phyloP scores from a whole-genome alignment of 2,113 vertebrate species.

The Holacanthus passer region DNA sequence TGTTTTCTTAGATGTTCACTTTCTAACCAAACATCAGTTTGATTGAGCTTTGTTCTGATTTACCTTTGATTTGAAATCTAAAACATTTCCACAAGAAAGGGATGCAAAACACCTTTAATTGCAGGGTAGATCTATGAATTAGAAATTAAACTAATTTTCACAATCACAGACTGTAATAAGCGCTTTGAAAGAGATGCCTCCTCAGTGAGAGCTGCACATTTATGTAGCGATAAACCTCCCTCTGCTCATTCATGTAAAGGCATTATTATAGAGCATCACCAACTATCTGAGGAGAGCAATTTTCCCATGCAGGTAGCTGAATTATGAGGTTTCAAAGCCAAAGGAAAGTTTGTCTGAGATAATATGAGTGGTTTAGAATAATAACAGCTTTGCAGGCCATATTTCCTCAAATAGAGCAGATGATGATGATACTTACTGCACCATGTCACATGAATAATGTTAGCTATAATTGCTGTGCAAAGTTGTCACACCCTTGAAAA shows the following conservation, averaged over 20 bases:
- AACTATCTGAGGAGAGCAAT: conserved; percentile 41
- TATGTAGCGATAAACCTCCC: conserved; percentile 11
- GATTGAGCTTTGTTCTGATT: conserved; percentile 32
- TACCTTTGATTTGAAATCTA: conserved; percentile 19
- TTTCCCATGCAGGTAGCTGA: conserved; percentile 63
- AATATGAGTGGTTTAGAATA: conserved; percentile 70
- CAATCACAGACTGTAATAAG: conserved; percentile 57
- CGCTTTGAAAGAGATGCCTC: conserved; percentile 49
- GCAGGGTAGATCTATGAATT: conserved; percentile 36
- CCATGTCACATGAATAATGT: conserved; percentile 48
- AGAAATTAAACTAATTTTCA: conserved; percentile 58
- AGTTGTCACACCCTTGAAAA: conserved; percentile 55
- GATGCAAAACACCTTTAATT: conserved; percentile 30
- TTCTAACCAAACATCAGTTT: conserved; percentile 20
- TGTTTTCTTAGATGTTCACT: not conserved
- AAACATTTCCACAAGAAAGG: conserved; percentile 29
- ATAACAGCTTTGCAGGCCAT: conserved; percentile 56
- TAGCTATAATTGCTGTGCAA: conserved; percentile 52
- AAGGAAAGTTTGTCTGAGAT: conserved; percentile 58
- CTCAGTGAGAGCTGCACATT: conserved; percentile 35
- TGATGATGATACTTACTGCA: conserved; percentile 52
- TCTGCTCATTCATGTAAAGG: conserved; percentile 46
- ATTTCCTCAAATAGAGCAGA: conserved; percentile 60
- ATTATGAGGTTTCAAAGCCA: conserved; percentile 56
- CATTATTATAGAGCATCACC: conserved; percentile 66